These are phyloP conservation scores for Eueides isabella DNA, from an alignment of 1,140 invertebrate species.

Conservation along the genomic window DNA sequence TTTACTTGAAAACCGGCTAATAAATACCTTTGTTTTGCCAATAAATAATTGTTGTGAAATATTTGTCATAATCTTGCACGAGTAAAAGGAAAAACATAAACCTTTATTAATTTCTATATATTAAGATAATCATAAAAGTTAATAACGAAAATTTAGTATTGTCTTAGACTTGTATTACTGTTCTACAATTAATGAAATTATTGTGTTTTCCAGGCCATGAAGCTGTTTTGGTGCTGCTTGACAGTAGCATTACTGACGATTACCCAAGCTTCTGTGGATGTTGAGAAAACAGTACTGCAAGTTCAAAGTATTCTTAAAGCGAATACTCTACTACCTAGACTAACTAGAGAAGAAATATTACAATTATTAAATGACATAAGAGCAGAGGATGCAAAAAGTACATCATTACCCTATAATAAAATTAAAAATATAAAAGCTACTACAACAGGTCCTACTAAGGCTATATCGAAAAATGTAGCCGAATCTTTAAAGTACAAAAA, in stretches of 20 bases:
- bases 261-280: slow-evolving; percentile 60
- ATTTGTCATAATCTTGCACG: too few species aligned
- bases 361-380: slow-evolving; percentile 84
- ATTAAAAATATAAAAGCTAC: slow-evolving; percentile 30
- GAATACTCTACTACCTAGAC: slow-evolving; percentile 82
- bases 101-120: too few species aligned
- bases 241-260: slow-evolving; percentile 46
- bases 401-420: slow-evolving; percentile 46
- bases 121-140: too few species aligned
- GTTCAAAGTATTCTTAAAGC: slow-evolving; percentile 83
- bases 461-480: slow-evolving; percentile 22
- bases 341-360: slow-evolving; percentile 83
- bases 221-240: slow-evolving; percentile 59
- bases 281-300: slow-evolving; percentile 83
- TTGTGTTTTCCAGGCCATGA: slow-evolving; percentile 68
- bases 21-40: too few species aligned
- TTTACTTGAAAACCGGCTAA: background rate
- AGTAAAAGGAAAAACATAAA: too few species aligned
- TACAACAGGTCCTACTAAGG: background rate
- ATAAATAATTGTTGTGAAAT: too few species aligned
- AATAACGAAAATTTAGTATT: too few species aligned
- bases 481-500: slow-evolving; percentile 47
- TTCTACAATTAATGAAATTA: background rate
- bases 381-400: slow-evolving; percentile 74
- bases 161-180: background rate